Percentiles rank a stretch among this genome's conserved stretches.
phyloP scores from a whole-genome alignment of 1,140 invertebrate species.

The Hirudo medicinalis region DNA sequence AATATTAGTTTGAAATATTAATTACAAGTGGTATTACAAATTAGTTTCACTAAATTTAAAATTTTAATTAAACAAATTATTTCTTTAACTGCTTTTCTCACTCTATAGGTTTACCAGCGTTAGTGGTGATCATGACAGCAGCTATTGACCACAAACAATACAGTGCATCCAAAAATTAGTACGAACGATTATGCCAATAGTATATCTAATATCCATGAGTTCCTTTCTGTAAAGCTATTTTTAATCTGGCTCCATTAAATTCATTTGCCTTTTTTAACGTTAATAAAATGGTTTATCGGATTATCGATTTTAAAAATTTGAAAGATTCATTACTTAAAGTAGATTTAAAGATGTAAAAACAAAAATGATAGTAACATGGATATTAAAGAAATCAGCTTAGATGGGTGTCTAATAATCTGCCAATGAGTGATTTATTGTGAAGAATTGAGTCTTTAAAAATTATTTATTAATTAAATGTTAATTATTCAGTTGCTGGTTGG shows the following conservation, averaged over 20 bases:
- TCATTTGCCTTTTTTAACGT: not conserved
- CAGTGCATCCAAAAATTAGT: conserved; percentile 19
- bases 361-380: too few relatives aligned
- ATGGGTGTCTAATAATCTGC: too few relatives aligned
- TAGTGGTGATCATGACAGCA: conserved; percentile 30
- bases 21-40: not conserved
- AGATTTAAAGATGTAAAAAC: too few relatives aligned
- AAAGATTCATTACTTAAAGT: not conserved
- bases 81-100: conserved; percentile 11
- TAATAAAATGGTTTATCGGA: not conserved
- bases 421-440: too few relatives aligned
- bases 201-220: not conserved
- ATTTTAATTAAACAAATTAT: not conserved
- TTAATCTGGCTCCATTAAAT: too few relatives aligned
- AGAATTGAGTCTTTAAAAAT: too few relatives aligned
- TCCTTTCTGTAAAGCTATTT: too few relatives aligned
- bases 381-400: not conserved
- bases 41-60: not conserved
- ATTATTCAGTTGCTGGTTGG: conserved; percentile 39
- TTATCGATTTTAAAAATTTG: not conserved
- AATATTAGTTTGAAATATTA: not conserved
- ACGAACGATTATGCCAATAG: not conserved
- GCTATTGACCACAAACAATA: conserved; percentile 32
- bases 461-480: not conserved
- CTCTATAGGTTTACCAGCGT: conserved; percentile 29